phyloP scores from a whole-genome alignment of 35 echinoderm and acorn worm species.

The Ophioderma brevispina region DNA sequence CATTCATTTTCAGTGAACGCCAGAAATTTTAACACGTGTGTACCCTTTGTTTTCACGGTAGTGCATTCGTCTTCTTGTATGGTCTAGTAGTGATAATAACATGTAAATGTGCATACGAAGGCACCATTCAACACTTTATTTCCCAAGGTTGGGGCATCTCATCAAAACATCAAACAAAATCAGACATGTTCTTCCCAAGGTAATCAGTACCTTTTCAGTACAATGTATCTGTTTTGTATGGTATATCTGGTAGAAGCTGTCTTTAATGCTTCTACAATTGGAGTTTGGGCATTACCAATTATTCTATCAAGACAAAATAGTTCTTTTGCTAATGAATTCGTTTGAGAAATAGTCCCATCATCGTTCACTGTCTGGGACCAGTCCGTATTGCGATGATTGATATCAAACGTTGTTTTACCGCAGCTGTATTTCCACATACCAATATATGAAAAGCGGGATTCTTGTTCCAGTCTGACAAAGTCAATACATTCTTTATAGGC shows the following conservation, averaged over 20 bases:
- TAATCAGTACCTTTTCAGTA: not conserved
- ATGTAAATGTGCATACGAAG: too few relatives aligned
- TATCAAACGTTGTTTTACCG: constrained; percentile 18
- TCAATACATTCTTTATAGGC: not conserved
- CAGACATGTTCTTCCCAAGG: not conserved
- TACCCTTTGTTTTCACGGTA: not conserved
- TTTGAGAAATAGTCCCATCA: too few relatives aligned
- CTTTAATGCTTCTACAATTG: not conserved
- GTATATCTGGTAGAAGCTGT: constrained; percentile 18
- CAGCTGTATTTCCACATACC: not conserved
- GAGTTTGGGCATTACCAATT: not conserved
- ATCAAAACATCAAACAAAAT: constrained; percentile 20
- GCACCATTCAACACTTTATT: not conserved
- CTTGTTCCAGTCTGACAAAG: not conserved
- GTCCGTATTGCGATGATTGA: constrained; percentile 7
- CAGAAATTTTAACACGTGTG: not conserved
- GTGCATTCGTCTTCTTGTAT: not conserved
- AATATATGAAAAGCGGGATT: too few relatives aligned
- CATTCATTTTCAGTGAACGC: not conserved
- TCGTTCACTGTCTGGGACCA: not conserved
- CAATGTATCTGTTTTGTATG: not conserved
- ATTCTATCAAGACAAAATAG: not conserved
- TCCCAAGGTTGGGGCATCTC: not conserved
- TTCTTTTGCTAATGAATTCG: too few relatives aligned
- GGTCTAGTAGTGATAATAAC: not conserved